Evolutionary conservation across 2,113 vertebrate species (phyloP).

Genomic region (Apus apus): DNA sequence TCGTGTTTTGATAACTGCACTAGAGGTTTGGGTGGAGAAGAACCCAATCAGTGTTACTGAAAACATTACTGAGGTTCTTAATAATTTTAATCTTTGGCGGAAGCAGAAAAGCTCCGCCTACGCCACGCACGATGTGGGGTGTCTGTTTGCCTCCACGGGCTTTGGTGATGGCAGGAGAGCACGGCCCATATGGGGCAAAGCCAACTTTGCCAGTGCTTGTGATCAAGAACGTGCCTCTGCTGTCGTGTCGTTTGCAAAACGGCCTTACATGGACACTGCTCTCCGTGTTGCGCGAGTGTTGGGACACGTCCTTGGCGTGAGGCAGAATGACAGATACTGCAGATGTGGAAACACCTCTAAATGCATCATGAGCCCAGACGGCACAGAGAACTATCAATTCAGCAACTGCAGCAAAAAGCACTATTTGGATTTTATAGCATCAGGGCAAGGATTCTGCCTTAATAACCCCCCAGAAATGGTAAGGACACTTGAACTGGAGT

Average conservation of each 20-base stretch:
- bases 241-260: constrained; percentile 17
- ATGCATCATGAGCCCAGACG: constrained; percentile 51
- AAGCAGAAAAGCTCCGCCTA: not conserved
- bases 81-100: constrained; percentile 57
- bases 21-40: constrained; percentile 65
- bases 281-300: constrained; percentile 26
- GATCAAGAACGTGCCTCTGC: not conserved
- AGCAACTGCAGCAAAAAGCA: constrained; percentile 62
- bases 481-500: not conserved
- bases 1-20: constrained; percentile 25
- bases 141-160: constrained; percentile 14
- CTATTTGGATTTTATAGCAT: constrained; percentile 17
- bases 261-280: not conserved
- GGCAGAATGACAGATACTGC: not conserved
- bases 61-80: constrained; percentile 15
- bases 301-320: constrained; percentile 54
- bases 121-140: constrained; percentile 9
- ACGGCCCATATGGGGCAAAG: not conserved
- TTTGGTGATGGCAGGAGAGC: not conserved
- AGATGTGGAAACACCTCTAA: not conserved
- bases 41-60: not conserved
- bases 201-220: constrained; percentile 35
- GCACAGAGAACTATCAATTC: constrained; percentile 1
- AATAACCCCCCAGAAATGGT: not conserved
- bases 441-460: constrained; percentile 43